Percentiles rank a stretch among this genome's conserved stretches.
Evolutionary conservation across 1,140 invertebrate genomes (phyloP).

Genomic region (Adoxophyes honmai): DNA sequence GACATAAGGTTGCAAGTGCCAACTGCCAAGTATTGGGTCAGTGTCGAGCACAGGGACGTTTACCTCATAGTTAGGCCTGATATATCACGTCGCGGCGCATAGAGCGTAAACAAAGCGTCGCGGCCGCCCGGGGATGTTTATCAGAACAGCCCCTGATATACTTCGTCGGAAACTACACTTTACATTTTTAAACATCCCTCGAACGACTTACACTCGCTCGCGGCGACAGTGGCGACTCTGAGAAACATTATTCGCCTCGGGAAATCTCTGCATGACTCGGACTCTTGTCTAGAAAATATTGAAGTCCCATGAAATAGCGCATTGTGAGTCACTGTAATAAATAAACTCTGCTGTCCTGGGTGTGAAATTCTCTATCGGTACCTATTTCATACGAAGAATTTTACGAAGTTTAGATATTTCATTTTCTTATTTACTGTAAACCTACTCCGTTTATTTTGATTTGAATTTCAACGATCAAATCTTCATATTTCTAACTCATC

Average conservation of each 20-base stretch:
- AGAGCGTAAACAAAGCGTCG: conserved; percentile 41
- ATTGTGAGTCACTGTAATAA: not conserved
- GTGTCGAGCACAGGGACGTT: too few species aligned
- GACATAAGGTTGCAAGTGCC: too few species aligned
- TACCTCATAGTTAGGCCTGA: conserved; percentile 6
- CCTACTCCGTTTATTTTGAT: too few species aligned
- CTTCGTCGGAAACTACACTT: conserved; percentile 42
- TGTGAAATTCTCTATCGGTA: too few species aligned
- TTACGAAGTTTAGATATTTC: too few species aligned
- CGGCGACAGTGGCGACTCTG: not conserved
- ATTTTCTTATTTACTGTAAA: too few species aligned
- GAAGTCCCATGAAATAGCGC: not conserved
- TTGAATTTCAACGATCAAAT: too few species aligned
- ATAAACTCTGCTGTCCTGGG: too few species aligned
- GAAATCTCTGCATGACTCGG: not conserved
- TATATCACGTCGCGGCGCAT: conserved; percentile 31
- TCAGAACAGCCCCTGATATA: conserved; percentile 39
- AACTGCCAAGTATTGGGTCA: too few species aligned
- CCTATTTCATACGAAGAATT: too few species aligned
- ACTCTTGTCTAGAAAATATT: not conserved
- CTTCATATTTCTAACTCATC: too few species aligned
- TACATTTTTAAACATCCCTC: conserved; percentile 51
- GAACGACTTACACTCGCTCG: conserved; percentile 15
- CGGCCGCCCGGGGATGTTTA: conserved; percentile 50
- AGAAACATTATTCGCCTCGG: not conserved